These are phyloP conservation scores for Pheosia gnoma DNA, from an alignment of 2,888 invertebrate genomes.

Conservation along the genomic window DNA sequence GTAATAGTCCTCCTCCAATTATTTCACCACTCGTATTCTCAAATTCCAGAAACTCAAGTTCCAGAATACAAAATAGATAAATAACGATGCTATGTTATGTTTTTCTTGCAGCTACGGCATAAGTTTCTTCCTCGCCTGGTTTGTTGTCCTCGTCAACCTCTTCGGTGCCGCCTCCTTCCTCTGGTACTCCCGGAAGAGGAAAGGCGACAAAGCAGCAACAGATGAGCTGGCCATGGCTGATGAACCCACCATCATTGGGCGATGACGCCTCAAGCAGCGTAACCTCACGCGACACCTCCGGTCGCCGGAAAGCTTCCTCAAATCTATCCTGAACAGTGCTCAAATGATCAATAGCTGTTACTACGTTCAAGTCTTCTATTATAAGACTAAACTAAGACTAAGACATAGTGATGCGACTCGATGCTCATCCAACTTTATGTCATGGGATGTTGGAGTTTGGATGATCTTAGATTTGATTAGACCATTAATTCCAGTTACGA, in stretches of 20 bases:
- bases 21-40: too few species aligned
- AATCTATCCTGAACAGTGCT: conserved; percentile 79
- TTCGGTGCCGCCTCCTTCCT: conserved; percentile 89
- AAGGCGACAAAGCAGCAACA: conserved; percentile 92
- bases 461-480: conserved; percentile 9
- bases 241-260: conserved; percentile 91
- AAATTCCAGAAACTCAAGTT: too few species aligned
- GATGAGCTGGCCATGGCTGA: conserved; percentile 93
- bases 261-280: conserved; percentile 72
- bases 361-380: conserved; percentile 72
- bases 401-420: conserved; percentile 35
- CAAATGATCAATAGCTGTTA: conserved; percentile 77
- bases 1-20: too few species aligned
- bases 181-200: conserved; percentile 92
- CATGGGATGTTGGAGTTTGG: not conserved
- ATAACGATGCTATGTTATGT: not conserved
- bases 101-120: conserved; percentile 85
- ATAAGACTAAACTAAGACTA: conserved; percentile 48
- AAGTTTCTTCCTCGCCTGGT: conserved; percentile 90
- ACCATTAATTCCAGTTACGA: conserved; percentile 4
- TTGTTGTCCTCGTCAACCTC: conserved; percentile 88
- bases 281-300: conserved; percentile 46
- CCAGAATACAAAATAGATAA: too few species aligned
- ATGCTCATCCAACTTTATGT: conserved; percentile 10
- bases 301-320: conserved; percentile 61